Conservation (phyloP, 2,888 invertebrate genomes). For the Andricus quercusramuli region DNA sequence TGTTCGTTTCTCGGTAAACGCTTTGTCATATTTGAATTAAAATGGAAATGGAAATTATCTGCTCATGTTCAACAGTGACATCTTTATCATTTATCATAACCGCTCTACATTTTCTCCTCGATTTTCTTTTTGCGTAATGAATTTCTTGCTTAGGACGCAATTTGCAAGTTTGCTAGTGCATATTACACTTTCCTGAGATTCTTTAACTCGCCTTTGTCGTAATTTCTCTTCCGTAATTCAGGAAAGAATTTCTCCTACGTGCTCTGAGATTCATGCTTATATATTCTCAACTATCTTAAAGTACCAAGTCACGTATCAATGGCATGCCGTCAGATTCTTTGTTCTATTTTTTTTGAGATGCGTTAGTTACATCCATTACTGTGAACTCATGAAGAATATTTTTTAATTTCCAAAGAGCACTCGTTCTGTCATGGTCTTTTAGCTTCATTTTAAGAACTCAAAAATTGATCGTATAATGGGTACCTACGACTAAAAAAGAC, state of each 20-base stretch:
- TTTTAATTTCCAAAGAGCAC: conserved; percentile 22
- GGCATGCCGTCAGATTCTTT: conserved; percentile 36
- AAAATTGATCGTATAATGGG: background rate
- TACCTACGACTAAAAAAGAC: too few species aligned
- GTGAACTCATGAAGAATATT: conserved; percentile 20
- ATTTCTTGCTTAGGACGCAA: background rate
- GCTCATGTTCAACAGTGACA: background rate
- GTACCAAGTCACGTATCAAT: conserved; percentile 39
- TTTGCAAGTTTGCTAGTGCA: background rate
- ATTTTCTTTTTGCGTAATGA: background rate
- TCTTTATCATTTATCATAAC: background rate
- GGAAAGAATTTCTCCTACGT: conserved; percentile 38
- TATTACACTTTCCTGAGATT: conserved; percentile 10
- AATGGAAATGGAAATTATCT: background rate
- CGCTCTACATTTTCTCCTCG: background rate
- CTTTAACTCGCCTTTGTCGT: conserved; percentile 13
- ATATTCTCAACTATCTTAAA: conserved; percentile 31
- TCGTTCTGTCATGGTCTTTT: background rate
- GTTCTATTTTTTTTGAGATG: conserved; percentile 32
- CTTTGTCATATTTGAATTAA: background rate
- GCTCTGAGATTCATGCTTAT: conserved; percentile 32
- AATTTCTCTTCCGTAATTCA: conserved; percentile 37
- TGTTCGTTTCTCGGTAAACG: too few species aligned
- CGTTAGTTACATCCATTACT: conserved; percentile 33
- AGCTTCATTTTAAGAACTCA: background rate